phyloP scores from a whole-genome alignment of 2,888 invertebrate species.

The Oscheius sp. region DNA sequence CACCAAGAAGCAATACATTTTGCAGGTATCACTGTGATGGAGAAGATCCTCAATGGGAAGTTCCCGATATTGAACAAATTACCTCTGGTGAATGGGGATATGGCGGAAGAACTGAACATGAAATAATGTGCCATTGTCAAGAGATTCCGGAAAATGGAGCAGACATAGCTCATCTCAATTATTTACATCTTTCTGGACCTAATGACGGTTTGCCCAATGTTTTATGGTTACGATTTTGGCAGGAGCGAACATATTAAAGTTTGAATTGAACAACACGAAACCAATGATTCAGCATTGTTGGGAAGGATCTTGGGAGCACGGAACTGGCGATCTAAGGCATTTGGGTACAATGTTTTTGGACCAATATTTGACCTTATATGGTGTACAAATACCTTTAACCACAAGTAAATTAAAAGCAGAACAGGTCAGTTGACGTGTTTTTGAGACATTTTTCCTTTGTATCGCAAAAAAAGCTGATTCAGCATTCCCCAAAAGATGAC shows the following conservation, averaged over 20 bases:
- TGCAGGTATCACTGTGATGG: slow-evolving; percentile 79
- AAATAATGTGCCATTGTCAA: slow-evolving; percentile 73
- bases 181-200: slow-evolving; percentile 76
- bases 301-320: slow-evolving; percentile 76
- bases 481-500: neutral
- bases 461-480: too few relatives aligned
- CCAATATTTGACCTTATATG: slow-evolving; percentile 72
- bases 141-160: slow-evolving; percentile 91
- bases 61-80: slow-evolving; percentile 76
- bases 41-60: slow-evolving; percentile 79
- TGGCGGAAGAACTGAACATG: slow-evolving; percentile 82
- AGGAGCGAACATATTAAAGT: slow-evolving; percentile 53
- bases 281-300: slow-evolving; percentile 74
- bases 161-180: slow-evolving; percentile 82
- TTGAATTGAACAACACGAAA: slow-evolving; percentile 46
- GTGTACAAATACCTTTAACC: slow-evolving; percentile 50
- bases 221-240: neutral
- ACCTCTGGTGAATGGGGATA: slow-evolving; percentile 76
- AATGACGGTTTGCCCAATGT: slow-evolving; percentile 17
- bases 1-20: neutral
- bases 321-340: slow-evolving; percentile 75
- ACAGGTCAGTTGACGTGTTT: slow-evolving; percentile 53
- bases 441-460: too few relatives aligned
- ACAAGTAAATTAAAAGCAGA: slow-evolving; percentile 52
- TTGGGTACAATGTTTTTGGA: slow-evolving; percentile 77